Evolutionary conservation across 2,888 invertebrate species (phyloP).

Genomic region (Rhogogaster chlorosoma): DNA sequence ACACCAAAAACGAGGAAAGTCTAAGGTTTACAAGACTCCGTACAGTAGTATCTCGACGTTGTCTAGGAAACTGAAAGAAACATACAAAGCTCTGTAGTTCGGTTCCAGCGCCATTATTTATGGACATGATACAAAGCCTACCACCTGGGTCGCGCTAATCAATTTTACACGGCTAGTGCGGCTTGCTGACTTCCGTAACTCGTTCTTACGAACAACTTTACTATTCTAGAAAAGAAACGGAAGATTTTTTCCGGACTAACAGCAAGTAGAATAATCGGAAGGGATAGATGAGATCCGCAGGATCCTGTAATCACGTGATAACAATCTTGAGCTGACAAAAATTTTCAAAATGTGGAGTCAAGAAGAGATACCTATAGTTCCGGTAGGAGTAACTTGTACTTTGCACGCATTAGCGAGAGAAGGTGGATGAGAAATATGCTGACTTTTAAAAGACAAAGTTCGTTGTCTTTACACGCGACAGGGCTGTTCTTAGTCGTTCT

Average conservation of each 20-base stretch:
- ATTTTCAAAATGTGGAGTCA: background rate
- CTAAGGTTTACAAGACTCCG: background rate
- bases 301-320: background rate
- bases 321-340: background rate
- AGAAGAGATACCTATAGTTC: background rate
- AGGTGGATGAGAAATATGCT: background rate
- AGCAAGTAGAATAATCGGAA: background rate
- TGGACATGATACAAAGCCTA: background rate
- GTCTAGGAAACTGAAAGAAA: background rate
- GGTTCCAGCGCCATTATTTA: background rate
- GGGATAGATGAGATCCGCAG: background rate
- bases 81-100: background rate
- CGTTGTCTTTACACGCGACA: background rate
- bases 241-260: background rate
- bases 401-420: constrained; percentile 10
- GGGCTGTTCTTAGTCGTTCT: background rate
- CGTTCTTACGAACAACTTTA: background rate
- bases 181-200: background rate
- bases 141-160: background rate
- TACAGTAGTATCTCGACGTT: background rate
- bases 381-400: constrained; percentile 8
- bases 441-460: constrained; percentile 19
- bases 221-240: background rate
- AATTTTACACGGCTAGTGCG: background rate
- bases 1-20: background rate